Conservation (phyloP, 2,797 vertebrate genomes). For the Anniella stebbinsi region DNA sequence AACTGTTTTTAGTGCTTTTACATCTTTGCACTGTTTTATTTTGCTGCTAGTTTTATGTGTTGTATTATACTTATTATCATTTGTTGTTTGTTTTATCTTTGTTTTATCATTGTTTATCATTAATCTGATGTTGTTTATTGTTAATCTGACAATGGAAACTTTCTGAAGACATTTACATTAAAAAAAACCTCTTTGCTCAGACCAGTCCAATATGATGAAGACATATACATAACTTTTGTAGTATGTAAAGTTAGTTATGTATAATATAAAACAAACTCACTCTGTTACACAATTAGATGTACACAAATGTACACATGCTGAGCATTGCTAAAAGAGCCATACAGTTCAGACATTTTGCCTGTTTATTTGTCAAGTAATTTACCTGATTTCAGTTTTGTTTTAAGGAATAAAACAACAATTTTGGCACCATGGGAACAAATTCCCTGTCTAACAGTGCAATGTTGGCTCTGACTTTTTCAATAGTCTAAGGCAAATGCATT, state of each 20-base stretch:
- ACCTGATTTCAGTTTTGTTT: neutral
- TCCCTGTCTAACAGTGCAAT: neutral
- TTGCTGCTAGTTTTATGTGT: too few species aligned
- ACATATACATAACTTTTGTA: neutral
- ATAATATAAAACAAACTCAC: neutral
- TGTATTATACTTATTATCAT: too few species aligned
- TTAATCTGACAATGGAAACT: neutral
- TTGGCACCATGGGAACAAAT: neutral
- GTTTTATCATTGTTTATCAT: too few species aligned
- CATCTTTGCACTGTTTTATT: too few species aligned
- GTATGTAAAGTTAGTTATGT: neutral
- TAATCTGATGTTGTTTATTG: too few species aligned
- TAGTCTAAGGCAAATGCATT: neutral
- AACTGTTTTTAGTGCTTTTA: too few species aligned
- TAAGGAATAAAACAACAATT: neutral
- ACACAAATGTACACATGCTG: neutral
- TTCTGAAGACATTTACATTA: neutral
- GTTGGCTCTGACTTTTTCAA: neutral
- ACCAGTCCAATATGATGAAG: neutral
- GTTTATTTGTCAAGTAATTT: neutral
- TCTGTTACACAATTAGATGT: neutral
- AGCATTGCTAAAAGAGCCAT: neutral
- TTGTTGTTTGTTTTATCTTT: too few species aligned
- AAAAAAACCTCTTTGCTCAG: neutral
- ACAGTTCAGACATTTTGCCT: neutral